Percentiles rank a stretch among this genome's conserved stretches.
Evolutionary conservation across 2,113 vertebrate genomes (phyloP).

Genomic region (Podarcis raffonei): DNA sequence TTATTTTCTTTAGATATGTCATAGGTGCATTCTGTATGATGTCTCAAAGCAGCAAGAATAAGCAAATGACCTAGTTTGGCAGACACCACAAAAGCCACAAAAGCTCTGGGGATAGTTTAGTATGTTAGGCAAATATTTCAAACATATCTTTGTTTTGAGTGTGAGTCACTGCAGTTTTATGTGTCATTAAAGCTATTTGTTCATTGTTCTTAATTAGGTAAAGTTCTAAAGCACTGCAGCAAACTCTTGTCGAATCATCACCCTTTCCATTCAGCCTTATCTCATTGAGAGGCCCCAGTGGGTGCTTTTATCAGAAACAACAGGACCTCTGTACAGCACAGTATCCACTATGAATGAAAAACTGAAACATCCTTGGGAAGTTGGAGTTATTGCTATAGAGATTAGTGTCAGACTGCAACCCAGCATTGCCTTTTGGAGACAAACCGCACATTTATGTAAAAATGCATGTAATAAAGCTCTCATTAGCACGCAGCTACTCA

Average conservation of each 20-base stretch:
- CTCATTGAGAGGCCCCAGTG: conserved; percentile 23
- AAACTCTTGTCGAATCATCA: conserved; percentile 40
- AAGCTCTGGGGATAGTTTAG: conserved; percentile 64
- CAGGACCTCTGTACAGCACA: conserved; percentile 10
- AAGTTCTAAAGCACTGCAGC: conserved; percentile 40
- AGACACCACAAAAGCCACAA: conserved; percentile 61
- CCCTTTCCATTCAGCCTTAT: conserved; percentile 40
- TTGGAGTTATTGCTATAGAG: neutral
- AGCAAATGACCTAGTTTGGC: conserved; percentile 71
- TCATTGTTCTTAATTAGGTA: conserved; percentile 63
- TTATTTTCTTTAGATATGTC: conserved; percentile 61
- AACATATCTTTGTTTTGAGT: conserved; percentile 62
- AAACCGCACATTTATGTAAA: too few relatives aligned
- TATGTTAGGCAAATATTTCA: conserved; percentile 66
- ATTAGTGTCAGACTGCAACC: neutral
- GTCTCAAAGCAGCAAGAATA: conserved; percentile 51
- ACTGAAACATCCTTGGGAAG: neutral
- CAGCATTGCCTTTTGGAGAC: neutral
- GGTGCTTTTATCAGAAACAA: conserved; percentile 26
- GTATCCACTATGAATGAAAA: neutral
- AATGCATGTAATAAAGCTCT: neutral
- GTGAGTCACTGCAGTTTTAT: conserved; percentile 61
- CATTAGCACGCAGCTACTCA: too few relatives aligned
- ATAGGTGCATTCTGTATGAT: conserved; percentile 61
- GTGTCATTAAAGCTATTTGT: conserved; percentile 59